A percentile compares a stretch with the other conserved stretches of the same genome.
phyloP scores from a whole-genome alignment of 1,140 invertebrate species.

The Aphelenchoides besseyi region DNA sequence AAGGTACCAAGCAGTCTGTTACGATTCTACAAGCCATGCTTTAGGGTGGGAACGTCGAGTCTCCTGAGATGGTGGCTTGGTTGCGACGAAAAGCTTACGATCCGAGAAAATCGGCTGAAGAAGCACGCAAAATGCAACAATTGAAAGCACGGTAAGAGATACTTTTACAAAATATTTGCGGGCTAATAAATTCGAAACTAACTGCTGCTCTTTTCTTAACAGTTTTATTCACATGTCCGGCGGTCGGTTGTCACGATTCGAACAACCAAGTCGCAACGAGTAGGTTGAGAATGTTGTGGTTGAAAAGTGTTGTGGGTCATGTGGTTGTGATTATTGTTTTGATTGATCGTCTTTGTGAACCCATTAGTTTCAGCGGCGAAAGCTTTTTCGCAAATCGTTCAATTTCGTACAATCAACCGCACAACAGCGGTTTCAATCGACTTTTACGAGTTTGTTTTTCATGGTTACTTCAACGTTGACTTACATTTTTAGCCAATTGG shows the following conservation, averaged over 20 bases:
- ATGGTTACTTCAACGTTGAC: conserved; percentile 20
- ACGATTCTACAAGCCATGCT: conserved; percentile 11
- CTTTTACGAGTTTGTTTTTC: conserved; percentile 11
- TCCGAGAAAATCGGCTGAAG: conserved; percentile 44
- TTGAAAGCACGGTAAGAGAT: conserved; percentile 45
- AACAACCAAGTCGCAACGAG: conserved; percentile 11
- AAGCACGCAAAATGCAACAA: conserved; percentile 42
- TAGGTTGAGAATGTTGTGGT: conserved; percentile 2
- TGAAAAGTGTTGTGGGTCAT: neutral
- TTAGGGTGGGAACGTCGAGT: conserved; percentile 12
- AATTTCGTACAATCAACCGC: conserved; percentile 29
- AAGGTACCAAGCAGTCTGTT: conserved; percentile 16
- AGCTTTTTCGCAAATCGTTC: conserved; percentile 36
- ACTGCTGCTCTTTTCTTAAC: neutral
- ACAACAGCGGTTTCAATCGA: conserved; percentile 7
- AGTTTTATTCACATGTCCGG: neutral
- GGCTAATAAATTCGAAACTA: neutral
- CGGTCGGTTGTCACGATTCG: neutral
- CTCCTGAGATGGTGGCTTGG: conserved; percentile 52
- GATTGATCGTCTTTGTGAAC: conserved; percentile 18
- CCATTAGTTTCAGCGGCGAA: conserved; percentile 36
- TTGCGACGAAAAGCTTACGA: conserved; percentile 49
- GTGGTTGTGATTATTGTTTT: neutral
- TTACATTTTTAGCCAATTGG: conserved; percentile 25
- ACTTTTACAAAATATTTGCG: neutral